Evolutionary conservation across 2,113 vertebrate species (phyloP).

Genomic region (Eulemur rufifrons): DNA sequence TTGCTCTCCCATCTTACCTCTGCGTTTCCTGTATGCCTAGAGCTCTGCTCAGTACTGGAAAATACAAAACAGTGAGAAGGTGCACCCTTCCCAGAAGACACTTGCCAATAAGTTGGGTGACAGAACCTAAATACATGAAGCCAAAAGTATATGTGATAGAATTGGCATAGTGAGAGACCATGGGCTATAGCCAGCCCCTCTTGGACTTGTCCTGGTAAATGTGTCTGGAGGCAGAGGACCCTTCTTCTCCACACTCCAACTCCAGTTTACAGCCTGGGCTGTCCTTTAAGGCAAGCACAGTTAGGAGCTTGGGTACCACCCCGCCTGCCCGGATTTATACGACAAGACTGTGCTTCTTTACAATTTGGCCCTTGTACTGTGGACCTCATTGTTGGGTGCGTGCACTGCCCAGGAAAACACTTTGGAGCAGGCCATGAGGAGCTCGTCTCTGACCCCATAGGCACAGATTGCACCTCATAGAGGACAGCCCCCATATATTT

Average conservation of each 20-base stretch:
- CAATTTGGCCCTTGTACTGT: neutral
- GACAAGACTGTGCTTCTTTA: neutral
- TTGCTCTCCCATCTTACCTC: neutral
- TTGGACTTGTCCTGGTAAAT: neutral
- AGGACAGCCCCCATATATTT: neutral
- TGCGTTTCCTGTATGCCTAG: too few species aligned
- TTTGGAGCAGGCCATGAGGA: neutral
- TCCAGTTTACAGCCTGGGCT: neutral
- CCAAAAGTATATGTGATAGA: neutral
- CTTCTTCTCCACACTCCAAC: too few species aligned
- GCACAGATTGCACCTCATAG: neutral
- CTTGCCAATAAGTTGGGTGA: neutral
- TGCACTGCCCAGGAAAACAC: neutral
- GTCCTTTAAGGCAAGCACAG: neutral
- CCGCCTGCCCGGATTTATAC: neutral
- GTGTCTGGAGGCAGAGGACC: rapidly evolving
- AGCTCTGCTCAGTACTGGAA: neutral
- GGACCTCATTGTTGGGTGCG: neutral
- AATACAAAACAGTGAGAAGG: neutral
- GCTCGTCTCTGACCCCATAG: neutral
- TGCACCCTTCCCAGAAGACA: neutral
- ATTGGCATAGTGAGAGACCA: rapidly evolving
- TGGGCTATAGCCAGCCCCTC: neutral
- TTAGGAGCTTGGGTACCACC: neutral
- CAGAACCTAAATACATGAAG: neutral